These are phyloP conservation scores for Hippopotamus amphibius DNA, from an alignment of 2,113 vertebrate genomes.

Conservation along the genomic window DNA sequence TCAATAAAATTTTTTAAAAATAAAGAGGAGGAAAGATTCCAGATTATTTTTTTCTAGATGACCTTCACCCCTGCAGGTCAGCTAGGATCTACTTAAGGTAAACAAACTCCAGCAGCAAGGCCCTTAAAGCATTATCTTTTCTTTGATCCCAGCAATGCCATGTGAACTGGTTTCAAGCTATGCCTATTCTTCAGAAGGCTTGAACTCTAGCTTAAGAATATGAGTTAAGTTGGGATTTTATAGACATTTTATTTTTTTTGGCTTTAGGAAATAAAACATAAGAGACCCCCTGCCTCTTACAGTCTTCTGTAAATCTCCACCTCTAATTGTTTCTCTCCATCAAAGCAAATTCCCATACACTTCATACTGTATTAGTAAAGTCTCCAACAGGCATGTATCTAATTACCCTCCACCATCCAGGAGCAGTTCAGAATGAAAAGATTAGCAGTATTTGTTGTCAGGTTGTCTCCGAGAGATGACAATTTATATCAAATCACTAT, in stretches of 20 bases:
- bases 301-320: conserved; percentile 75
- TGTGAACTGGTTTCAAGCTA: conserved; percentile 63
- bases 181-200: conserved; percentile 66
- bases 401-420: conserved; percentile 61
- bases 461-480: conserved; percentile 69
- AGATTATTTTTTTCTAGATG: neutral
- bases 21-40: neutral
- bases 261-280: conserved; percentile 76
- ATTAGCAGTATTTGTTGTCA: conserved; percentile 70
- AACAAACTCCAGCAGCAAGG: conserved; percentile 30
- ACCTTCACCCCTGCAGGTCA: neutral
- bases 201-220: conserved; percentile 73
- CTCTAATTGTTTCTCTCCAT: conserved; percentile 79
- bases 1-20: neutral
- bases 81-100: neutral
- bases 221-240: conserved; percentile 76
- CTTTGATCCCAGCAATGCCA: conserved; percentile 64
- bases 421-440: conserved; percentile 48
- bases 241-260: conserved; percentile 60
- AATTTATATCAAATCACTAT: conserved; percentile 69
- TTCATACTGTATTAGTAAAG: conserved; percentile 53
- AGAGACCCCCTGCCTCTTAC: conserved; percentile 75
- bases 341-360: conserved; percentile 71
- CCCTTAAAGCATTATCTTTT: conserved; percentile 72
- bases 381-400: conserved; percentile 54